These are phyloP conservation scores for Siderastrea siderea DNA, from an alignment of 92 coral and sea anemone species.

Conservation along the genomic window DNA sequence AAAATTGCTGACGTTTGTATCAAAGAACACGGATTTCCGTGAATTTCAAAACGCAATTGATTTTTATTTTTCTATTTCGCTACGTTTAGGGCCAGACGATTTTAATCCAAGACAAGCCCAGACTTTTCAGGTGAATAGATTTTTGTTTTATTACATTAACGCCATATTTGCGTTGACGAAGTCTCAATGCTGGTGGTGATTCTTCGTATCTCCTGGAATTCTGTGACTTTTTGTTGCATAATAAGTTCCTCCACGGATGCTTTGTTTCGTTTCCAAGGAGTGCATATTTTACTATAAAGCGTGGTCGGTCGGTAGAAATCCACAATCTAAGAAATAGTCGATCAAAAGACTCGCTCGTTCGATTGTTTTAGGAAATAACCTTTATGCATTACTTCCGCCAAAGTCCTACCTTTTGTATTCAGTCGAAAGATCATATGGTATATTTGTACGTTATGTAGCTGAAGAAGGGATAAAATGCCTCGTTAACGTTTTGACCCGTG, in stretches of 20 bases:
- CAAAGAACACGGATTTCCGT: conserved; percentile 27
- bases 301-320: neutral
- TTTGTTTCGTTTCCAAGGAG: conserved; percentile 54
- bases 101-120: conserved; percentile 58
- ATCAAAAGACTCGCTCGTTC: neutral
- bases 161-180: conserved; percentile 24
- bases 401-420: neutral
- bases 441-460: conserved; percentile 18
- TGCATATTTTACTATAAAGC: neutral
- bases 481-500: neutral
- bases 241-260: conserved; percentile 37
- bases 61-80: conserved; percentile 19
- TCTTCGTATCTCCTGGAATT: conserved; percentile 52
- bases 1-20: conserved; percentile 52
- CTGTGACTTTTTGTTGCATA: conserved; percentile 35
- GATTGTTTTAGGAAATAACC: conserved; percentile 21
- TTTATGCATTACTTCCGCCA: conserved; percentile 43
- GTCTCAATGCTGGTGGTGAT: conserved; percentile 19
- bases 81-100: conserved; percentile 69
- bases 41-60: conserved; percentile 43
- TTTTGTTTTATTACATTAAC: conserved; percentile 7
- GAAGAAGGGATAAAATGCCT: neutral
- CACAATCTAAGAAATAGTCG: neutral
- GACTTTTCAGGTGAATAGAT: conserved; percentile 38
- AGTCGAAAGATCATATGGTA: conserved; percentile 21